phyloP scores from a whole-genome alignment of 2,113 vertebrate genomes.

The Brachyhypopomus gauderio region DNA sequence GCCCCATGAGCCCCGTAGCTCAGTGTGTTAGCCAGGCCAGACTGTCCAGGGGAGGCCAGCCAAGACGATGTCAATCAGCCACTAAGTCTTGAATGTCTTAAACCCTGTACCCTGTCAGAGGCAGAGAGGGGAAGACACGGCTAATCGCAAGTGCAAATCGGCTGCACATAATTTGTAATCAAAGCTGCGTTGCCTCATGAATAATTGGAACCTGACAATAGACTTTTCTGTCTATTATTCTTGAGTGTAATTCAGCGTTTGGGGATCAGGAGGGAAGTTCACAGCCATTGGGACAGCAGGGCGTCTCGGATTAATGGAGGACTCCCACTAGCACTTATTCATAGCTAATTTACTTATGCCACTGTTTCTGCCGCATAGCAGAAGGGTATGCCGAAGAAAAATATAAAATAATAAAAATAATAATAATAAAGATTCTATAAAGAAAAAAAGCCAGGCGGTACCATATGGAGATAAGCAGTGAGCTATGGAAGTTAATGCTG shows the following conservation, averaged over 20 bases:
- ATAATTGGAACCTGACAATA: slow-evolving; percentile 31
- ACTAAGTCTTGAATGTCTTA: slow-evolving; percentile 2
- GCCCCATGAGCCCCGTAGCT: not conserved
- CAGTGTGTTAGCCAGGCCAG: not conserved
- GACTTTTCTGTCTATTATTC: slow-evolving; percentile 32
- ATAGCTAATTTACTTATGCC: slow-evolving; percentile 70
- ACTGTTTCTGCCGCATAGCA: slow-evolving; percentile 59
- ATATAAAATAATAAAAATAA: too few relatives aligned
- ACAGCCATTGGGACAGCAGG: slow-evolving; percentile 62
- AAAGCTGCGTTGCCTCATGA: slow-evolving; percentile 20
- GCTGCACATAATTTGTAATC: slow-evolving; percentile 47
- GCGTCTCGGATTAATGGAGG: slow-evolving; percentile 56
- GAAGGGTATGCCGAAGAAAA: slow-evolving; percentile 42
- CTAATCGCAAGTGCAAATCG: slow-evolving; percentile 28
- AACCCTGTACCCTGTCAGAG: slow-evolving; percentile 32
- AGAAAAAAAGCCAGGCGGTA: slow-evolving; percentile 54
- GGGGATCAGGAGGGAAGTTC: slow-evolving; percentile 48
- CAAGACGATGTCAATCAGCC: slow-evolving; percentile 17
- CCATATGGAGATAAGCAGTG: slow-evolving; percentile 74
- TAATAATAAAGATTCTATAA: slow-evolving; percentile 37
- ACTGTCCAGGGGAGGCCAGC: not conserved
- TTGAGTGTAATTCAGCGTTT: slow-evolving; percentile 20
- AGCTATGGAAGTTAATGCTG: slow-evolving; percentile 70
- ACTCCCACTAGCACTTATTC: slow-evolving; percentile 66
- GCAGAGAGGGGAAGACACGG: not conserved